Conservation (phyloP, 2,797 vertebrate species). For the Xenops minutus region DNA sequence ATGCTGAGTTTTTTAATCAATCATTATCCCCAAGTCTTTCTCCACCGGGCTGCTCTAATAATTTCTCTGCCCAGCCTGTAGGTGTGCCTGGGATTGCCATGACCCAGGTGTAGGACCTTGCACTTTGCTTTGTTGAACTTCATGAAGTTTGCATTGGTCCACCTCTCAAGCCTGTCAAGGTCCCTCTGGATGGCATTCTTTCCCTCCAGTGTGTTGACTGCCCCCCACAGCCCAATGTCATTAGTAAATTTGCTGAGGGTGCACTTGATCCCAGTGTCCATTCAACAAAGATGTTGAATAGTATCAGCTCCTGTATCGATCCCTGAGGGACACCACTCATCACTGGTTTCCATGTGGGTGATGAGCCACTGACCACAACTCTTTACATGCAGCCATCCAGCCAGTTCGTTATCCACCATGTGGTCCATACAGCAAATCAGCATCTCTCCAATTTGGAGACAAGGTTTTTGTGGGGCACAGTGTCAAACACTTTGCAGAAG, state of each 20-base stretch:
- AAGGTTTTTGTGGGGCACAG: not conserved
- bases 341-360: not conserved
- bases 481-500: not conserved
- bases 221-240: not conserved
- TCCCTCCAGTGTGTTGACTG: not conserved
- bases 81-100: not conserved
- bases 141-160: not conserved
- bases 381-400: not conserved
- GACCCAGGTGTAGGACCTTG: not conserved
- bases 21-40: not conserved
- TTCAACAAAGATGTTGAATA: not conserved
- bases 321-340: not conserved
- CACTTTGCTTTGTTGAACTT: not conserved
- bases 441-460: not conserved
- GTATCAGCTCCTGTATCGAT: no score
- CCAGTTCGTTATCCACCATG: not conserved
- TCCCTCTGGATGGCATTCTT: not conserved
- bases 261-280: not conserved
- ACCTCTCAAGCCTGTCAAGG: not conserved
- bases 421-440: not conserved
- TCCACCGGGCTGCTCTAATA: fast-evolving
- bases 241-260: not conserved
- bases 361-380: not conserved
- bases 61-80: not conserved
- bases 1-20: not conserved